A percentile compares a stretch with the other conserved stretches of the same genome.
phyloP scores from a whole-genome alignment of 2,888 invertebrate genomes.

The Dilophus febrilis region DNA sequence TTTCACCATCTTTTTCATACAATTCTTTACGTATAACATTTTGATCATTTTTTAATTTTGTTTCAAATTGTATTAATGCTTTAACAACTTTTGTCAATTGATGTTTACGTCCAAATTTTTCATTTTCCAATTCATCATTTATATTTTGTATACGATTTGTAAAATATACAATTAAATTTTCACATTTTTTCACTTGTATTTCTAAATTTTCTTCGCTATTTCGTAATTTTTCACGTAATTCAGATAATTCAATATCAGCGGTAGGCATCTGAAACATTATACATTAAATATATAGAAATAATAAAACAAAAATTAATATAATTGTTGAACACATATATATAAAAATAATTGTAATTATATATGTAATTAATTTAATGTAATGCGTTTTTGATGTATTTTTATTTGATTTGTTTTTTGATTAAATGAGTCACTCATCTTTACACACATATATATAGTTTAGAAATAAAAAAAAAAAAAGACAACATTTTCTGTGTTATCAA shows the following conservation, averaged over 20 bases:
- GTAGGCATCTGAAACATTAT: too few species aligned
- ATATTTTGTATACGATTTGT: constrained; percentile 25
- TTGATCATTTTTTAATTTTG: constrained; percentile 28
- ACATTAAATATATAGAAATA: too few species aligned
- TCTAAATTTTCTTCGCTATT: constrained; percentile 4
- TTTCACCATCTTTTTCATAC: constrained; percentile 20
- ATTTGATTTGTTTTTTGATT: too few species aligned
- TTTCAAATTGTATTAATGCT: constrained; percentile 26
- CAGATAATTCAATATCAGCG: neutral
- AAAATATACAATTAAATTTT: constrained; percentile 16
- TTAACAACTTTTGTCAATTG: constrained; percentile 28
- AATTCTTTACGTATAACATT: constrained; percentile 26
- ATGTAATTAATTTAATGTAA: too few species aligned
- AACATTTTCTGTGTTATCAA: too few species aligned
- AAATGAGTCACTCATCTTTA: too few species aligned
- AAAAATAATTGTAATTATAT: too few species aligned
- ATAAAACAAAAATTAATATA: too few species aligned
- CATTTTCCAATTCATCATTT: constrained; percentile 25
- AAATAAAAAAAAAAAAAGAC: too few species aligned
- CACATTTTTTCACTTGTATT: constrained; percentile 18
- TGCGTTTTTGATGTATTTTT: too few species aligned
- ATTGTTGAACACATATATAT: too few species aligned
- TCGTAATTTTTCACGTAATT: neutral
- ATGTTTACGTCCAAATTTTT: constrained; percentile 25
- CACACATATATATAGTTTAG: too few species aligned